These are phyloP conservation scores for Drosophila bunnanda DNA, from an alignment of 2,888 invertebrate genomes.

Conservation along the genomic window DNA sequence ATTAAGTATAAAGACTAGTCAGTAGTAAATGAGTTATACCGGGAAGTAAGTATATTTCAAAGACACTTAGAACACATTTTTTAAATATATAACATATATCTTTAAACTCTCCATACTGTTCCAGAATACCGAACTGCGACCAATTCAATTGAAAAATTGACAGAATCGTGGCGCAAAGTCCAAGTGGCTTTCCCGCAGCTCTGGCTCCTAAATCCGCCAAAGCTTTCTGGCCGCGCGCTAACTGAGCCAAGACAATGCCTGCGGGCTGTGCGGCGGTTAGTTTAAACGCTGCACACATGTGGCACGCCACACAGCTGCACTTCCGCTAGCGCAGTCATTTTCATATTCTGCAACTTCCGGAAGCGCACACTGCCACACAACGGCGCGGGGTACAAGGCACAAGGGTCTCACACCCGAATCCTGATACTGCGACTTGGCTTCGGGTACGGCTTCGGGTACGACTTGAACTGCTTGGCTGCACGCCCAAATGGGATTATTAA, in stretches of 20 bases:
- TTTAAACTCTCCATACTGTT: neutral
- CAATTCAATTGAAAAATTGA: conserved; percentile 9
- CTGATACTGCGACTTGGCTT: conserved; percentile 25
- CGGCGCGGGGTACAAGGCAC: neutral
- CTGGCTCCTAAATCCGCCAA: neutral
- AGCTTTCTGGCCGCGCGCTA: conserved; percentile 8
- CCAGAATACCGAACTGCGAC: neutral
- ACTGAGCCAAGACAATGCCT: conserved; percentile 67
- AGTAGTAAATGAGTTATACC: too few relatives aligned
- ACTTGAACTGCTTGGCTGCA: conserved; percentile 55
- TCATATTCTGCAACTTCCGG: conserved; percentile 81
- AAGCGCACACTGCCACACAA: conserved; percentile 25
- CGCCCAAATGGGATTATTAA: conserved; percentile 83
- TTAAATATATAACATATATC: too few relatives aligned
- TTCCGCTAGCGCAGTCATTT: conserved; percentile 81
- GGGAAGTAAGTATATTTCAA: neutral
- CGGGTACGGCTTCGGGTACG: conserved; percentile 41
- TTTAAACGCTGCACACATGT: conserved; percentile 71
- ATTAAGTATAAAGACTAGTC: too few relatives aligned
- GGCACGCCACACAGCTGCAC: conserved; percentile 81
- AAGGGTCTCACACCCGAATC: neutral
- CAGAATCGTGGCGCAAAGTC: conserved; percentile 28
- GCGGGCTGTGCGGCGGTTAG: conserved; percentile 31
- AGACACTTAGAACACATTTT: neutral
- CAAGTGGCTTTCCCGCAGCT: conserved; percentile 18